Evolutionary conservation across 2,888 invertebrate species (phyloP).

Genomic region (Stenotaenia linearis): DNA sequence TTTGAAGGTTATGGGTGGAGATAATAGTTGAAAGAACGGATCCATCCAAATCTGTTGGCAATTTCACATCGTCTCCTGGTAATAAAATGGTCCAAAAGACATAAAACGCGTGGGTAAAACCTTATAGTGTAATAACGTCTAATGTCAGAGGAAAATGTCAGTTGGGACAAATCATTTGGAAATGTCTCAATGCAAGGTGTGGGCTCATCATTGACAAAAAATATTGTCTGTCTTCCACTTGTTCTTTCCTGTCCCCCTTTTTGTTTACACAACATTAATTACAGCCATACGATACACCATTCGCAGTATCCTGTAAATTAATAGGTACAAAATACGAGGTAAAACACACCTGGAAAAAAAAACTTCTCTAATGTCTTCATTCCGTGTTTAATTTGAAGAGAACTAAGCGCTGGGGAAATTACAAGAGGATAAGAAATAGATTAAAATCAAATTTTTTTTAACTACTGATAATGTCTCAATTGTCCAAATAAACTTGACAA

Average conservation of each 20-base stretch:
- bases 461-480: conserved; percentile 23
- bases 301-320: background rate
- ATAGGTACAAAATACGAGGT: background rate
- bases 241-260: background rate
- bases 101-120: conserved; percentile 26
- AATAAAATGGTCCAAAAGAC: conserved; percentile 21
- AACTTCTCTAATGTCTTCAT: conserved; percentile 6
- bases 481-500: conserved; percentile 19
- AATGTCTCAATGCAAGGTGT: background rate
- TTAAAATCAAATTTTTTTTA: background rate
- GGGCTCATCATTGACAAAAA: background rate
- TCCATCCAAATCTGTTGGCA: conserved; percentile 17
- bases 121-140: conserved; percentile 26
- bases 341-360: background rate
- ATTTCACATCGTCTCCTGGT: background rate
- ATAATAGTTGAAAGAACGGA: background rate
- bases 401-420: background rate
- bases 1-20: background rate
- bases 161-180: conserved; percentile 13
- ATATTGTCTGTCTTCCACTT: background rate
- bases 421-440: background rate
- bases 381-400: background rate
- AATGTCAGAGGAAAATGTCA: conserved; percentile 26
- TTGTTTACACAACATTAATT: background rate
- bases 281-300: background rate